Evolutionary conservation across 2,797 vertebrate species (phyloP), one percentile per base, ranked within the genome.

Genomic region (Heterohyrax brucei): DNA sequence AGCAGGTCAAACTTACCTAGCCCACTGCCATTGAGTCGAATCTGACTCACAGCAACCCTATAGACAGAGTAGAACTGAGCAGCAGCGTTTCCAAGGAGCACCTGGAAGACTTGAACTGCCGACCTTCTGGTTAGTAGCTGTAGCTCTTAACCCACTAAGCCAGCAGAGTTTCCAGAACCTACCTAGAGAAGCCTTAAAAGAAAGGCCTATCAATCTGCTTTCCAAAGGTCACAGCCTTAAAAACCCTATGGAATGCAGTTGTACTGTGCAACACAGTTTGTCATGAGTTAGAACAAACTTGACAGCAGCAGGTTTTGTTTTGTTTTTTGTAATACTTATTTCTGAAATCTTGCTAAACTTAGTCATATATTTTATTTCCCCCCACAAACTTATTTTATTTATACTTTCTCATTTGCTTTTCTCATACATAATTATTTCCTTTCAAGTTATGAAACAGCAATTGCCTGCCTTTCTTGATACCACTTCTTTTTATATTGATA

Each of bases 351-450:
- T 62, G 66, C 89, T 85, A 56, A 93, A 82, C 26, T 61, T 24
- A 89, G 70, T 72, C 81, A 78, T 62, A n/a, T 83, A 13, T 16
- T 85, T 88, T 80, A 46, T 77, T 92, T 79, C 44, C 76, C 4
- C 18, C 26, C 8, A 21, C 7, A 75, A 70, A 61, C 83, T 93
- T 78, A 53, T 89, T 95, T 95, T 95, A 53, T 75, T 93, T 70
- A 18, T 80, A n/a, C 24, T 62, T 87, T 68, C 39, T 82, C 46
- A 53, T 87, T 94, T 88, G 46, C 3, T 93, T 39, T 88, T 83
- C 84, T 95, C 28, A 53, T 87, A 33, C 33, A 5, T 56, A 93
- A 91, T 89, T 87, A 68, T 94, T 93, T 68, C 33, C 59, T 96
- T 94, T 84, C 53, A 64, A 68, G 44, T 70, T 39, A 78, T 22